Conservation (phyloP, 2,888 invertebrate species). For the Drosophila anceps region DNA sequence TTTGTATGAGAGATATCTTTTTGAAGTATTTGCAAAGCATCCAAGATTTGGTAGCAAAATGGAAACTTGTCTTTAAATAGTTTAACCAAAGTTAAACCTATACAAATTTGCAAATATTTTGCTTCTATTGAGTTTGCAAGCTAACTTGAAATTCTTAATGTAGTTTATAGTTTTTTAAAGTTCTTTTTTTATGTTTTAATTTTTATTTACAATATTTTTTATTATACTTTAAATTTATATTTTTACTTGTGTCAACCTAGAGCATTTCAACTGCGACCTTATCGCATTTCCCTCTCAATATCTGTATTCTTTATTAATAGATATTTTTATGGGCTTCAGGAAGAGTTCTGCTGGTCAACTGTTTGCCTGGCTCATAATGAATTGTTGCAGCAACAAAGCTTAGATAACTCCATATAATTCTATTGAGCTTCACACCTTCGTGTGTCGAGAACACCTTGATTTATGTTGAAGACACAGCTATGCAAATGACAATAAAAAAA, state of each 20-base stretch:
- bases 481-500: constrained; percentile 32
- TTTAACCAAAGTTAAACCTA: too few species aligned
- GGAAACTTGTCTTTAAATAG: too few species aligned
- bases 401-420: constrained; percentile 40
- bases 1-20: too few species aligned
- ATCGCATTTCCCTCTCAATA: background rate
- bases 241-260: background rate
- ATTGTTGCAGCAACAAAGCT: constrained; percentile 41
- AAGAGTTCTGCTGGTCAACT: constrained; percentile 36
- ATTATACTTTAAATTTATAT: background rate
- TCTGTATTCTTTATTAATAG: constrained; percentile 1
- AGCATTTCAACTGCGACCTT: constrained; percentile 7
- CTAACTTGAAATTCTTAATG: too few species aligned
- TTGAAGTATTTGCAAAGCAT: too few species aligned
- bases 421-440: constrained; percentile 47
- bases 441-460: constrained; percentile 35
- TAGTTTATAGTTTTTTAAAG: background rate
- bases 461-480: constrained; percentile 28
- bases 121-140: too few species aligned
- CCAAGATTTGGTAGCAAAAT: too few species aligned
- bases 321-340: constrained; percentile 7
- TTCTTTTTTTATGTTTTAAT: background rate
- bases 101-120: too few species aligned
- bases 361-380: constrained; percentile 34
- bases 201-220: too few species aligned